Base-by-base conservation (phyloP, 1,140 invertebrate genomes). In the Trachymyrmex cornetzi region DNA sequence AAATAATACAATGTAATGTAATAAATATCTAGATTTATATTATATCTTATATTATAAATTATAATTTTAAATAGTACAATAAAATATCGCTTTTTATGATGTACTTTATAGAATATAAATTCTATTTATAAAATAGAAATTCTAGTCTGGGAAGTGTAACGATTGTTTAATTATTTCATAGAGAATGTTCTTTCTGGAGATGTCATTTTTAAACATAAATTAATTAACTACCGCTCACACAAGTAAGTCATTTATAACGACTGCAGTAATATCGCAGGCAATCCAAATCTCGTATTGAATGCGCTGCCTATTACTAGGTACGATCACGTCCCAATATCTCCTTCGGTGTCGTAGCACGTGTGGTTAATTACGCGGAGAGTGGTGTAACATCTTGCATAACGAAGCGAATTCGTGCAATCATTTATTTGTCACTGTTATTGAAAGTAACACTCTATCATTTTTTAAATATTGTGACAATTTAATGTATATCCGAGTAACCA, bases 181-280 rank as follows among this genome's bases (percentile, higher is more conserved):
- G 22, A 67, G 9, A 11, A 66, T 55, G 44, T 79, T 69, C 87
- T 74, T 80, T 63, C 7, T 38, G 7, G 16, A 85, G 81, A 53
- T 44, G 2, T 44, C 38, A 80, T 81, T 81, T 92, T 91, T 91
- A 87, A 89, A 91, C 91, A 75, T 61, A 87, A 90, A 72, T 79
- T 86, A 77, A 90, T 92, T 91, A 92, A 92, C 81, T 86, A 86
- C 66, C 74, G 77, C 67, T 87, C 74, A 44, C 38, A 11, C 1
- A 72, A 88, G 81, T 57, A 71, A 34, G 59, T 57, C 66, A 74
- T 91, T 88, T 87, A 84, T 91, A 90, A 79, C 77, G 77, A 61
- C 55, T 48, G 82, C 38, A 63, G 75, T 88, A 88, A 90, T 80
- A 74, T 79, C 24, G 77, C 79, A 61, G 27, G 74, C 34, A 27